Evolutionary conservation across 1,140 invertebrate genomes (phyloP), one percentile per base, ranked within the genome.

Genomic region (Zaprionus lachaisei): DNA sequence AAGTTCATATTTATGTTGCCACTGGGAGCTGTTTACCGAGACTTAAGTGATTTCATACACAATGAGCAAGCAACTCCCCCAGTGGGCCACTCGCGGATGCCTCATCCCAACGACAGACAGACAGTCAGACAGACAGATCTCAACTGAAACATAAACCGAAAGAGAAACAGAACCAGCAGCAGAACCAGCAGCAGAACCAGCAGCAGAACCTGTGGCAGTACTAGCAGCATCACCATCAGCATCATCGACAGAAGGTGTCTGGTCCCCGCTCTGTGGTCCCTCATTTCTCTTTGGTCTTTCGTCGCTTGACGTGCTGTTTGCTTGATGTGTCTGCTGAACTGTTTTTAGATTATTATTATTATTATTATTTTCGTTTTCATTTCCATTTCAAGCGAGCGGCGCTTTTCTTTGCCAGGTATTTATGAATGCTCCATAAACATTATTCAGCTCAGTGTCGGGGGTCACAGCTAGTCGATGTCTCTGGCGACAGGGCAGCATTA

Each of bases 1-100:
- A 61, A 81, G 80, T 62, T 81, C 80, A 89, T 89, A 83, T 87
- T 87, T 87, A 87, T 87, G 80, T 79, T 81, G 75, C 84, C 78
- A 73, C 57, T 89, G 84, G 84, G 84, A 87, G 80, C 80, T 77
- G 84, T 87, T 89, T 80, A 70, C 81, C 58, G 63, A 68, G 80
- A 64, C 84, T 83, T 89, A 89, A 89, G 84, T 89, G 84, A 89
- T 89, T 89, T 89, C 68, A 69, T 79, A 65, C 60, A 61, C 83
- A 73, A 69, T 72, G 57, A 74, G 75, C 60, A 64, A 57, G 71
- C 76, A 55, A 57, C 63, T 60, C 55, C 69, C 69, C 54, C 79
- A 72, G 44, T 12, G 71, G 56, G 60, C 26, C 34, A 62, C 51
- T 74, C 57, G 71, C 38, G 56, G n/a, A 37, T 26, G 26, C 28